Evolutionary conservation across 2,797 vertebrate species (phyloP).

Genomic region (Lindbergichthys nudifrons): DNA sequence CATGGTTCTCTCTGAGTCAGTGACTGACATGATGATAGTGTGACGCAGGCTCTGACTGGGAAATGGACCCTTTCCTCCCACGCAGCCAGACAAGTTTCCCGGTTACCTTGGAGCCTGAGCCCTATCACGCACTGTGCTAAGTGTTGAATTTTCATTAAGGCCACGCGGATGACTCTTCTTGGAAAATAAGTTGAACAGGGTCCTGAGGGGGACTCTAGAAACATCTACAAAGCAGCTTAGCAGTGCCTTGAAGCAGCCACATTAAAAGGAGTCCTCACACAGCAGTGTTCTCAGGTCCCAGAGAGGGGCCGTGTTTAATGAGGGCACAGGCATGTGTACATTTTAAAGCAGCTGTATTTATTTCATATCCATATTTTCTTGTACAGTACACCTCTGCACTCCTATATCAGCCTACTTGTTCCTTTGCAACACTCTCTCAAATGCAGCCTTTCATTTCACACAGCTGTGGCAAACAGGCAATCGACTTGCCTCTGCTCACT

Average conservation of each 20-base stretch:
- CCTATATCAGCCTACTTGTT: conserved; percentile 24
- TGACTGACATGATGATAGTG: conserved; percentile 54
- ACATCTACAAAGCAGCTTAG: conserved; percentile 71
- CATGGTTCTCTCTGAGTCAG: conserved; percentile 63
- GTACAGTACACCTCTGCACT: conserved; percentile 37
- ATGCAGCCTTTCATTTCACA: conserved; percentile 43
- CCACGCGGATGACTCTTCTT: conserved; percentile 45
- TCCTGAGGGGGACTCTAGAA: conserved; percentile 58
- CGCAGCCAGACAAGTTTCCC: conserved; percentile 46
- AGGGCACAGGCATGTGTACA: conserved; percentile 62
- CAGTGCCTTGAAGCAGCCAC: conserved; percentile 64
- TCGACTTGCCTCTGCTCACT: conserved; percentile 26
- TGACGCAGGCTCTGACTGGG: conserved; percentile 58
- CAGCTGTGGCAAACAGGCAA: conserved; percentile 11
- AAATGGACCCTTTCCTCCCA: conserved; percentile 61
- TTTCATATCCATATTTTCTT: conserved; percentile 44
- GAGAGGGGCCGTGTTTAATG: conserved; percentile 51
- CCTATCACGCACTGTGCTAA: background rate
- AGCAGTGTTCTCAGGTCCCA: conserved; percentile 63
- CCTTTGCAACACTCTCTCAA: conserved; percentile 23
- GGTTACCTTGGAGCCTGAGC: conserved; percentile 37
- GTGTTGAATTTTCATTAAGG: conserved; percentile 57
- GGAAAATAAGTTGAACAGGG: conserved; percentile 53
- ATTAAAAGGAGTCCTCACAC: conserved; percentile 65
- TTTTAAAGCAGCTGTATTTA: conserved; percentile 60